Evolutionary conservation across 2,797 vertebrate genomes (phyloP).

Genomic region (Anomalospiza imberbis): DNA sequence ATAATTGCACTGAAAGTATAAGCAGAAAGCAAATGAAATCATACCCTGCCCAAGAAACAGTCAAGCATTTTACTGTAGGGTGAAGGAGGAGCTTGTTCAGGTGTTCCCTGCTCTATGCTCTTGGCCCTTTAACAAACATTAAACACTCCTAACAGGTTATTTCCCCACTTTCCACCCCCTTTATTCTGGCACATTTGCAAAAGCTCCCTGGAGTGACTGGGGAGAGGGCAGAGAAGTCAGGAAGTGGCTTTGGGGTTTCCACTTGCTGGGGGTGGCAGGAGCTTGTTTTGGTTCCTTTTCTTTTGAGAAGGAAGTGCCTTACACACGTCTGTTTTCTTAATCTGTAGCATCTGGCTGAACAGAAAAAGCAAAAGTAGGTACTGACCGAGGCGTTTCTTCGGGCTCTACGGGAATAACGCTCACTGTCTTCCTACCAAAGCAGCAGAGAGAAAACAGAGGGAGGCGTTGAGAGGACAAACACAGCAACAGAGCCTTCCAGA

Average conservation of each 20-base stretch:
- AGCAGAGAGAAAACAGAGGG: slow-evolving; percentile 17
- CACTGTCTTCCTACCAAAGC: slow-evolving; percentile 90
- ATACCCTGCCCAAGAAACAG: neutral
- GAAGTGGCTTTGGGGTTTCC: slow-evolving; percentile 13
- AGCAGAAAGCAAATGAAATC: neutral
- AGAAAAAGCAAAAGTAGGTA: slow-evolving; percentile 56
- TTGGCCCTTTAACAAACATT: neutral
- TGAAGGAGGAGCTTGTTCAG: neutral
- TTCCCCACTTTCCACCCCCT: neutral
- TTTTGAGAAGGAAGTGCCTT: neutral
- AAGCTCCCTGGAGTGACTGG: neutral
- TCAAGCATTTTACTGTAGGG: neutral
- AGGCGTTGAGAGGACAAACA: slow-evolving; percentile 44
- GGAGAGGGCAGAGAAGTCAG: neutral
- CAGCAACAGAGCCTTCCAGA: neutral
- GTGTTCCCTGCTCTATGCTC: neutral
- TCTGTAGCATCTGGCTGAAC: neutral
- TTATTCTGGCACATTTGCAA: neutral
- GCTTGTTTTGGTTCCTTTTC: neutral
- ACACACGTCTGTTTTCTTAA: neutral
- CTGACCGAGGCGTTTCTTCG: slow-evolving; percentile 90
- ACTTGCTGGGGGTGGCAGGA: neutral
- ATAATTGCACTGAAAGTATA: neutral
- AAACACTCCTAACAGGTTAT: neutral
- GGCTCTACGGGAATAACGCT: slow-evolving; percentile 85